These are phyloP conservation scores for Drosophila formosana DNA, from an alignment of 2,888 invertebrate genomes.

Conservation along the genomic window DNA sequence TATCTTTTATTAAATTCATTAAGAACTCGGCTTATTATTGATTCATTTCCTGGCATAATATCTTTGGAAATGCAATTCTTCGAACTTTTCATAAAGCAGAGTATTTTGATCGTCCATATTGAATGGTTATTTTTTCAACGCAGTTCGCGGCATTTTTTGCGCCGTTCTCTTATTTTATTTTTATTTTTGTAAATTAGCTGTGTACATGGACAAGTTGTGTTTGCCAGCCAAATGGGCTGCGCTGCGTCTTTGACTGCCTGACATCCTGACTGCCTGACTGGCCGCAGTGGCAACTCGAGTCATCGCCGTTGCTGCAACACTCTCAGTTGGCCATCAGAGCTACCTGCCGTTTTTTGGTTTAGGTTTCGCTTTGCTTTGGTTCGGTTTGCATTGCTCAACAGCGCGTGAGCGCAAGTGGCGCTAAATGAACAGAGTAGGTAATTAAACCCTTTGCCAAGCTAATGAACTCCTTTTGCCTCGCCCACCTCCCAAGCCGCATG, in stretches of 20 bases:
- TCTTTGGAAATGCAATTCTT: too few relatives aligned
- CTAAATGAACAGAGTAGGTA: constrained; percentile 85
- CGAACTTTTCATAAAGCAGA: too few relatives aligned
- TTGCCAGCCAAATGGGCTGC: constrained; percentile 62
- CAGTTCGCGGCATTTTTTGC: constrained; percentile 39
- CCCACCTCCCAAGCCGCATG: constrained; percentile 8
- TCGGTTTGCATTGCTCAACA: constrained; percentile 83
- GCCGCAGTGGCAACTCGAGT: constrained; percentile 38
- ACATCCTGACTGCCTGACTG: constrained; percentile 38
- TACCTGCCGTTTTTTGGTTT: constrained; percentile 47
- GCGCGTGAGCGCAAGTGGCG: constrained; percentile 85
- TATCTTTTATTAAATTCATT: too few relatives aligned
- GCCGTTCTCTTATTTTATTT: constrained; percentile 1
- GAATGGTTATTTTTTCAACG: constrained; percentile 18
- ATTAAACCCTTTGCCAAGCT: constrained; percentile 84
- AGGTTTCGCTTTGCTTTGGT: constrained; percentile 19
- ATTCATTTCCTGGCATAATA: too few relatives aligned
- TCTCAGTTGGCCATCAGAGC: constrained; percentile 4
- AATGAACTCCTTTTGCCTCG: constrained; percentile 79
- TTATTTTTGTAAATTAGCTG: constrained; percentile 77
- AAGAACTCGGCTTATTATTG: too few relatives aligned
- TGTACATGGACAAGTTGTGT: constrained; percentile 73
- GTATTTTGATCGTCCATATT: neutral
- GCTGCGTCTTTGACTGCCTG: constrained; percentile 52
- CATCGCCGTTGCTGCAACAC: constrained; percentile 43